A percentile compares a stretch with the other conserved stretches of the same genome.
These are phyloP conservation scores for Acanthochromis polyacanthus DNA, from an alignment of 2,113 vertebrate species.

Conservation along the genomic window DNA sequence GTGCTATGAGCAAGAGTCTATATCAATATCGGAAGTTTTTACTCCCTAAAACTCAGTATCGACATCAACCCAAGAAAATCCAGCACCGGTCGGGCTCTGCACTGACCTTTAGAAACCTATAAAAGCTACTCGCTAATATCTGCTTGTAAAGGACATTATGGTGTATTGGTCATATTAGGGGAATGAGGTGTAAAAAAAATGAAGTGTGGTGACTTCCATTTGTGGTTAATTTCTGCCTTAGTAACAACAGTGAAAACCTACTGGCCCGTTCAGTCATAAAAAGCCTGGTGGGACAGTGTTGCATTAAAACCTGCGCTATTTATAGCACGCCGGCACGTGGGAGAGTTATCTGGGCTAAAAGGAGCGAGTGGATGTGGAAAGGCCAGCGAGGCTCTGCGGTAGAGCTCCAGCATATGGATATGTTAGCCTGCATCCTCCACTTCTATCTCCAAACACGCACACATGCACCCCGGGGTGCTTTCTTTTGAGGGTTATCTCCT, in stretches of 20 bases:
- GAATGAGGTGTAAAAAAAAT: not conserved
- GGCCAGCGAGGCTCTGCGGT: slow-evolving; percentile 26
- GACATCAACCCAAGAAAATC: too few relatives aligned
- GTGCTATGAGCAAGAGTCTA: too few relatives aligned
- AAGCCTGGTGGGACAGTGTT: slow-evolving; percentile 57
- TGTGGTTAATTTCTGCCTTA: slow-evolving; percentile 59
- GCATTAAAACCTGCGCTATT: slow-evolving; percentile 67
- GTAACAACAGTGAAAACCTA: slow-evolving; percentile 46
- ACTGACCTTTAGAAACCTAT: slow-evolving; percentile 11
- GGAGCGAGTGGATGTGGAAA: slow-evolving; percentile 43
- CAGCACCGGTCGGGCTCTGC: too few relatives aligned
- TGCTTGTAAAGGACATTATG: not conserved
- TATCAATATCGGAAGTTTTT: too few relatives aligned
- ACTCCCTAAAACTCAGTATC: too few relatives aligned
- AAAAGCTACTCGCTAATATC: not conserved
- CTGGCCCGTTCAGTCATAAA: slow-evolving; percentile 42
- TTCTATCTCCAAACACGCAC: slow-evolving; percentile 47
- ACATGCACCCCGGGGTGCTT: not conserved
- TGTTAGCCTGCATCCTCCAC: slow-evolving; percentile 23
- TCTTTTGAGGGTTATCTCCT: slow-evolving; percentile 2
- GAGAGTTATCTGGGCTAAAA: slow-evolving; percentile 61
- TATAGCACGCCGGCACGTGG: slow-evolving; percentile 61
- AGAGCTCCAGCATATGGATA: slow-evolving; percentile 13
- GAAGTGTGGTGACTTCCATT: slow-evolving; percentile 44
- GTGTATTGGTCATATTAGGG: not conserved